These are phyloP conservation scores for Metridium senile DNA, from an alignment of 92 coral and sea anemone genomes.

Conservation along the genomic window DNA sequence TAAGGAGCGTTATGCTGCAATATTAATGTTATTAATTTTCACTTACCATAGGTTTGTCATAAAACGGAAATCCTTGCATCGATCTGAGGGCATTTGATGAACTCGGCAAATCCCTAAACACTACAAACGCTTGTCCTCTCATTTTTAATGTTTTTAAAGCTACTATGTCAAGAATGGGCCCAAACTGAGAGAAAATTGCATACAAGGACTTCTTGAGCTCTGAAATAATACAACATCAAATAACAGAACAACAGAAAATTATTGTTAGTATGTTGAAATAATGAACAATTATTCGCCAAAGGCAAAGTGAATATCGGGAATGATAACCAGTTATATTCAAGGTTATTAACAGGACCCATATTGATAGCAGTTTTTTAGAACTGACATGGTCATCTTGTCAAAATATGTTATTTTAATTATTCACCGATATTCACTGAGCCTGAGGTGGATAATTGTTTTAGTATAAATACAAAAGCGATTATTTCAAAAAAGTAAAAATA, in stretches of 20 bases:
- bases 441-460: no score
- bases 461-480: no score
- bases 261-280: background rate
- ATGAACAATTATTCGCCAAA: no score
- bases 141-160: slow-evolving; percentile 96
- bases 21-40: background rate
- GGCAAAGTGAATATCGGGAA: no score
- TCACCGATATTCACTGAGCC: no score
- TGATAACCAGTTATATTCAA: no score
- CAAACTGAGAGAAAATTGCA: slow-evolving; percentile 99
- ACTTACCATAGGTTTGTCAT: slow-evolving; percentile 99
- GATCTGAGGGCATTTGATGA: slow-evolving; percentile 98
- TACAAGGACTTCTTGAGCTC: slow-evolving; percentile 96
- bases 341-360: no score
- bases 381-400: no score
- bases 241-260: background rate
- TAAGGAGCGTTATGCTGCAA: no score
- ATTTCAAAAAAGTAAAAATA: no score
- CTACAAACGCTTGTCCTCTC: slow-evolving; percentile 99
- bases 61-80: slow-evolving; percentile 99
- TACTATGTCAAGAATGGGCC: slow-evolving; percentile 96
- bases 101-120: slow-evolving; percentile 88
- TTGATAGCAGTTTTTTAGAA: no score
- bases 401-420: no score
- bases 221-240: slow-evolving; percentile 34